A percentile compares a stretch with the other conserved stretches of the same genome.
Evolutionary conservation across 2,113 vertebrate species (phyloP).

Genomic region (Scatophagus argus): DNA sequence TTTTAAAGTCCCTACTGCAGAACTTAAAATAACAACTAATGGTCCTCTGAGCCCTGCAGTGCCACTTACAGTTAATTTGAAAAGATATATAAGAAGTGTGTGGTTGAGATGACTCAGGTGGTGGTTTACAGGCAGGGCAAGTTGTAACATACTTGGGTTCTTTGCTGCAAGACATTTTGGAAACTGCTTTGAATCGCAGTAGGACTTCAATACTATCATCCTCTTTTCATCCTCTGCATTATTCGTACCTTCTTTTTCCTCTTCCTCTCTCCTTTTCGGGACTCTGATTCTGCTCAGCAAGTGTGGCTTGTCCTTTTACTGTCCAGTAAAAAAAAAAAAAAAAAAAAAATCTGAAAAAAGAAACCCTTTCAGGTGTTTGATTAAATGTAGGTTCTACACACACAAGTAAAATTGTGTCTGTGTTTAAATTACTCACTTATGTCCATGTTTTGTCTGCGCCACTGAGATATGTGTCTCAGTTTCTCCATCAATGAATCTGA

Average conservation of each 20-base stretch:
- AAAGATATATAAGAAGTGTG: background rate
- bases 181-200: background rate
- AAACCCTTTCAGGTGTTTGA: conserved; percentile 1
- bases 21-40: background rate
- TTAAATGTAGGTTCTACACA: background rate
- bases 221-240: background rate
- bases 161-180: background rate
- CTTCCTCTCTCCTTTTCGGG: background rate
- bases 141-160: background rate
- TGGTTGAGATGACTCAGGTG: background rate
- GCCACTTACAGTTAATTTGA: background rate
- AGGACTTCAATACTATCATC: background rate
- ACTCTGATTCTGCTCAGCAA: conserved; percentile 3
- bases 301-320: conserved; percentile 10
- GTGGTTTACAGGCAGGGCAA: background rate
- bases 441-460: background rate
- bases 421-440: conserved; percentile 2
- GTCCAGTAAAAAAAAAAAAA: conserved; percentile 20
- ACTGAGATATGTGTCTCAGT: background rate
- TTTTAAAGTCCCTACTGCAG: conserved; percentile 10
- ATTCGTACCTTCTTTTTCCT: background rate
- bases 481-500: background rate
- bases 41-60: background rate
- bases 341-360: background rate
- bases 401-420: background rate